Evolutionary conservation across 2,888 invertebrate genomes (phyloP).

Genomic region (Limnephilus lunatus): DNA sequence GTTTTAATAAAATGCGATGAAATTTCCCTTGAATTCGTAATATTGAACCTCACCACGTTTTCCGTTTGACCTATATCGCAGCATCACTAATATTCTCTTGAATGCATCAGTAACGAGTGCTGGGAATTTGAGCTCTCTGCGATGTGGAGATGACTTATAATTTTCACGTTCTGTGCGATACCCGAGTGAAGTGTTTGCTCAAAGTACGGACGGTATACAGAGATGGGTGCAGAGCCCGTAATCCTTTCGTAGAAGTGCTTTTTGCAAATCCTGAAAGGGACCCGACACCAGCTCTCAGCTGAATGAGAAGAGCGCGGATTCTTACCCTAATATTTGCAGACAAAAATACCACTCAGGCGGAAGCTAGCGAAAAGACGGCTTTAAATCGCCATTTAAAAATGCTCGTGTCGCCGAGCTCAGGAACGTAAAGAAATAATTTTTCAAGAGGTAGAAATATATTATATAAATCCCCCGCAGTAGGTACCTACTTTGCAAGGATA

Average conservation of each 20-base stretch:
- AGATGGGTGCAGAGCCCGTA: background rate
- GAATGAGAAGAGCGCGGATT: conserved; percentile 2
- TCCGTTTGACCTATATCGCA: background rate
- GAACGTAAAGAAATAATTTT: background rate
- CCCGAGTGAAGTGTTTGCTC: background rate
- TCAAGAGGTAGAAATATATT: background rate
- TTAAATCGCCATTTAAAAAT: conserved; percentile 39
- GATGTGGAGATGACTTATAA: background rate
- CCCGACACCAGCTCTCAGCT: conserved; percentile 15
- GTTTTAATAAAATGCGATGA: background rate
- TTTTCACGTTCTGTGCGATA: background rate
- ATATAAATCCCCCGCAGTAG: background rate
- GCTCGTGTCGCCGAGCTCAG: conserved; percentile 1
- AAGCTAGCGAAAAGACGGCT: conserved; percentile 26
- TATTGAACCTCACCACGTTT: background rate
- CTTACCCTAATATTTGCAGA: conserved; percentile 42
- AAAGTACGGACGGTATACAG: background rate
- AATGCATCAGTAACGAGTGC: background rate
- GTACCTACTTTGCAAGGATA: background rate
- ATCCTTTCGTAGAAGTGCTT: conserved; percentile 32
- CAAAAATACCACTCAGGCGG: conserved; percentile 19
- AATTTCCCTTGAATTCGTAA: background rate
- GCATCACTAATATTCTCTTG: background rate
- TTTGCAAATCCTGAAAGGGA: conserved; percentile 10
- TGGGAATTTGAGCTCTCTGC: background rate